Evolutionary conservation across 2,113 vertebrate genomes (phyloP), one percentile per base, ranked within the genome.

Genomic region (Rhinoderma darwinii): DNA sequence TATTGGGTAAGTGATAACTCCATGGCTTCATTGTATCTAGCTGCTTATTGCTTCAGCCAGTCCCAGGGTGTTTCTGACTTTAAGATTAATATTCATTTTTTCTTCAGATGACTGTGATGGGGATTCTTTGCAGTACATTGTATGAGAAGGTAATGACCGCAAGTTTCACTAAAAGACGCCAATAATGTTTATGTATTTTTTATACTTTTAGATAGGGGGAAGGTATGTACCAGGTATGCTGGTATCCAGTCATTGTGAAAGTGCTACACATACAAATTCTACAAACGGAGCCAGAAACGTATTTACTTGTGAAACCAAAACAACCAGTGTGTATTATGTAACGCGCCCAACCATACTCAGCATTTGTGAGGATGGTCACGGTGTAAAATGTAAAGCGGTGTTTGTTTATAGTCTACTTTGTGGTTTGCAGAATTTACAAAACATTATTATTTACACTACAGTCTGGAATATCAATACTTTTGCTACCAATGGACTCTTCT

Each of bases 391-490:
- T 66, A 4, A 82, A 44, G 12, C 2, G 6, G 39, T 77, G 76
- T 37, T 59, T 80, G 77, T 61, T 41, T 50, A 32, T 12, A 18
- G 41, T 56, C 44, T 56, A 43, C 35, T 27, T 80, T 80, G 77
- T 63, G 78, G 78, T 82, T 63, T 44, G 39, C 79, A 27, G 8
- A 27, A 41, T 25, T 82, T 81, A 81, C 54, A 81, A 61, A 81
- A 63, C 37, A 56, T 47, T 25, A 61, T 61, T 47, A 47, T 50
- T 3, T 66, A 8, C 56, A 66, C 37, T 39, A 41, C 10, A 39
- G 5, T 37, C 17, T 70, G 18, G 15, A 10, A 70, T 37, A 39
- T 8, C 0, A 37, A 37, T 3, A 37, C 17, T 22, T 22, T 22
- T 70, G 35, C 18, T 70, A 37, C 32, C 66, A 70, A 70, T 22